Evolutionary conservation across 2,888 invertebrate genomes (phyloP), one percentile per base, ranked within the genome.

Genomic region (Iphiclides podalirius): DNA sequence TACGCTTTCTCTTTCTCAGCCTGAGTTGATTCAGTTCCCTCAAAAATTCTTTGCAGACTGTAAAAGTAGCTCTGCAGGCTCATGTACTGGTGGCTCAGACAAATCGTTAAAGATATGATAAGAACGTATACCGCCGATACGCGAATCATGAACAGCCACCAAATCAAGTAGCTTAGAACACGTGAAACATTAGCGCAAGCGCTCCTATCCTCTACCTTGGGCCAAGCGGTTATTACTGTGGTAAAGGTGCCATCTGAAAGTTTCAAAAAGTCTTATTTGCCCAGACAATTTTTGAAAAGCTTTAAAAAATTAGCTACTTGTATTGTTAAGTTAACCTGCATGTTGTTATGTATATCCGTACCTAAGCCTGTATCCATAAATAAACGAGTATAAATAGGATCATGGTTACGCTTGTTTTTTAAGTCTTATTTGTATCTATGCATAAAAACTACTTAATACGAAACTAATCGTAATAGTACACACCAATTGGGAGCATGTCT

Each of bases 51-150:
- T 2, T 57, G 54, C 0, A 81, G 66, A 6, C 55, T 63, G 14
- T 52, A 42, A 56, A 80, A 82, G 54, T 80, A 82, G 13, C 66
- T 70, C 15, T 68, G 63, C 16, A 81, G 41, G 48, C 73, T 73
- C 40, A 60, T 67, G 47, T 62, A 80, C 56, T 79, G 81, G 42
- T 70, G 58, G 14, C 71, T 67, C 14, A 78, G 49, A 12, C 61
- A 60, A 9, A 70, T 64, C 2, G 64, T 65, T 9, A 67, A 50
- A 4, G 59, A 52, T 4, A 72, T 66, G 9, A 70, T 60, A 1
- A 72, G 35, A 2, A 66, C 17, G 47, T 67, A 73, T 0, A 61
- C 57, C 0, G 60, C 60, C 0, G 58, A 58, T 0, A 58, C 33
- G 0, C 75, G 61, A 0, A 52, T 11, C 48, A 72, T 40, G 44